Conservation (phyloP, 2,797 vertebrate genomes). For the Nannoperca australis region DNA sequence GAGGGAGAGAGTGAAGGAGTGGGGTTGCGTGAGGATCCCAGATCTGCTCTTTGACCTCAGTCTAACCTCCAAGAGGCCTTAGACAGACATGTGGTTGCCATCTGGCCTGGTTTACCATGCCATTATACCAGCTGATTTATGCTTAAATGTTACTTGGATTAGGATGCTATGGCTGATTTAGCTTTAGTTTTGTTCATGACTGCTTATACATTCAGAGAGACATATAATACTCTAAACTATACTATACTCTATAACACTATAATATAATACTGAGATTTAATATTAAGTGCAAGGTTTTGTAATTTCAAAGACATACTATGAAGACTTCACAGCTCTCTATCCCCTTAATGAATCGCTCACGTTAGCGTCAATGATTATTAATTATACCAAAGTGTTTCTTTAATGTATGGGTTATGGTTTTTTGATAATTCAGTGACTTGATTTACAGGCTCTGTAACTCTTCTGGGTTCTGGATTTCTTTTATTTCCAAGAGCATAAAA, state of each 20-base stretch:
- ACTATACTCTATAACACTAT: too few relatives aligned
- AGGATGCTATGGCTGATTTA: constrained; percentile 48
- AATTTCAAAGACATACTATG: too few relatives aligned
- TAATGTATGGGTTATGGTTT: not conserved
- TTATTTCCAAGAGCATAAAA: not conserved
- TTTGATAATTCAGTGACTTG: not conserved
- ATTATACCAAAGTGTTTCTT: not conserved
- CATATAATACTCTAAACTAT: not conserved
- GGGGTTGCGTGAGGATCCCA: constrained; percentile 56
- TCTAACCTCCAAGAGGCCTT: constrained; percentile 62
- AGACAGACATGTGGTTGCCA: constrained; percentile 75
- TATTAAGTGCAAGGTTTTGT: not conserved
- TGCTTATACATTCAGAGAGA: constrained; percentile 7
- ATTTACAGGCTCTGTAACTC: not conserved
- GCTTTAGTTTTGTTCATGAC: constrained; percentile 35
- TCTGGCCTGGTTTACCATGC: constrained; percentile 54
- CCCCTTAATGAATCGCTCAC: not conserved
- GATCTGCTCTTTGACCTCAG: constrained; percentile 72
- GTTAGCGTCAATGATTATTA: not conserved
- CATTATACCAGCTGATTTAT: constrained; percentile 62
- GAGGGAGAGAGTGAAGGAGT: not conserved
- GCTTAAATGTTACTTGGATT: constrained; percentile 56
- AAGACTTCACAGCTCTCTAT: not conserved
- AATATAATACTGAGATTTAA: too few relatives aligned
- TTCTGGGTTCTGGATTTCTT: too few relatives aligned